Evolutionary conservation across 2,113 vertebrate species (phyloP).

Genomic region (Saccopteryx leptura): DNA sequence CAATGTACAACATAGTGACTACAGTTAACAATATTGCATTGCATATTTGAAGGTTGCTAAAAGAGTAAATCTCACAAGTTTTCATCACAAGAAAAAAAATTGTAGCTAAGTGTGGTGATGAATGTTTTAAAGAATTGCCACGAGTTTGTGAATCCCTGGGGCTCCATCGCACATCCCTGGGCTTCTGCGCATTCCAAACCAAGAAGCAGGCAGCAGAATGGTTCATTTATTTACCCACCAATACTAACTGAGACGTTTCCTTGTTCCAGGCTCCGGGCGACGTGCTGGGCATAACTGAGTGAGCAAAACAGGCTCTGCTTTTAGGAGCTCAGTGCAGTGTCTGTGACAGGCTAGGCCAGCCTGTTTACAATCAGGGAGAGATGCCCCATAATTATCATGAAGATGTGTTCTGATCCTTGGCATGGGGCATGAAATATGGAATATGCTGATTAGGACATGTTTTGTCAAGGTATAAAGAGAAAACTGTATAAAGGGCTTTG

Average conservation of each 20-base stretch:
- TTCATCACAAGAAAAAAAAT: not conserved
- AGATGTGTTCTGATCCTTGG: not conserved
- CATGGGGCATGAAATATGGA: not conserved
- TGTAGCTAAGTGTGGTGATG: not conserved
- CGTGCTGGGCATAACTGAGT: not conserved
- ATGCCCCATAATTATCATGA: not conserved
- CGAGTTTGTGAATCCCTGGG: not conserved
- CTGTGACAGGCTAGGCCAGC: not conserved
- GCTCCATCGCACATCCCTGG: accelerated
- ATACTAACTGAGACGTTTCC: not conserved
- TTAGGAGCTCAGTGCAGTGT: not conserved
- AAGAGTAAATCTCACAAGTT: not conserved
- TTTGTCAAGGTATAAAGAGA: not conserved
- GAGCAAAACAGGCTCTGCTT: not conserved
- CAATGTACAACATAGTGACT: too few relatives aligned
- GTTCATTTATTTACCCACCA: not conserved
- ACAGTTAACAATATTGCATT: accelerated
- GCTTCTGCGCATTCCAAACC: not conserved
- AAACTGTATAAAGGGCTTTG: not conserved
- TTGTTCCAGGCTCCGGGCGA: not conserved
- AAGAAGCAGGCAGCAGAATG: not conserved
- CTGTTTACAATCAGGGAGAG: not conserved
- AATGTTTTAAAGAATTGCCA: not conserved
- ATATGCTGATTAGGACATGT: not conserved
- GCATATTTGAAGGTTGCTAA: not conserved